Evolutionary conservation across 1,140 invertebrate genomes (phyloP).

Genomic region (Meloidogyne exigua): DNA sequence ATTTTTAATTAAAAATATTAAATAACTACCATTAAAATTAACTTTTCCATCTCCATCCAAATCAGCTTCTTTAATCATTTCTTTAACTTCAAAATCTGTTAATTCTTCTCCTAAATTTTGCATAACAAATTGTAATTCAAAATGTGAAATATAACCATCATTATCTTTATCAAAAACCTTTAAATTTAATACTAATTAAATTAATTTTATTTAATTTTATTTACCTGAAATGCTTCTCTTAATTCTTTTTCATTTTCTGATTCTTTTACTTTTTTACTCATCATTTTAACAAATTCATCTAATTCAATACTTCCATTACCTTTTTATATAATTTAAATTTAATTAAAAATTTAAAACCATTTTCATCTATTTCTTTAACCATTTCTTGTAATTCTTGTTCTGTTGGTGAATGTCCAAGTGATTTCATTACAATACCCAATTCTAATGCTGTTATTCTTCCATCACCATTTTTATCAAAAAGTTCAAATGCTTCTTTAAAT

Average conservation of each 20-base stretch:
- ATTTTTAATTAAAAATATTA: background rate
- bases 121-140: slow-evolving; percentile 86
- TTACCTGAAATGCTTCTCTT: slow-evolving; percentile 46
- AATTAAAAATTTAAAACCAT: slow-evolving; percentile 67
- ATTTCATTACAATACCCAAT: slow-evolving; percentile 96
- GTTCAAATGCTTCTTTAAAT: slow-evolving; percentile 97
- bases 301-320: slow-evolving; percentile 87
- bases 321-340: background rate
- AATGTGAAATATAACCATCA: slow-evolving; percentile 82
- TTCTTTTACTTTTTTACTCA: slow-evolving; percentile 97
- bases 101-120: slow-evolving; percentile 89
- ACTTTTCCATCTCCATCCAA: slow-evolving; percentile 97
- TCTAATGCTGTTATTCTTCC: slow-evolving; percentile 97
- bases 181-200: slow-evolving; percentile 22
- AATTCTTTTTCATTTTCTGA: slow-evolving; percentile 86
- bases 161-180: slow-evolving; percentile 81
- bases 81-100: slow-evolving; percentile 94
- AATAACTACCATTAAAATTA: slow-evolving; percentile 89
- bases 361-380: slow-evolving; percentile 99
- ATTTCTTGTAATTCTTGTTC: slow-evolving; percentile 98
- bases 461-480: slow-evolving; percentile 97
- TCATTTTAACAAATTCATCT: slow-evolving; percentile 90
- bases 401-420: slow-evolving; percentile 95
- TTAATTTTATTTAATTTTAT: slow-evolving; percentile 13
- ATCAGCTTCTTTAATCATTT: slow-evolving; percentile 91